Evolutionary conservation across 2,797 vertebrate species (phyloP).

Genomic region (Simalia tracyae): DNA sequence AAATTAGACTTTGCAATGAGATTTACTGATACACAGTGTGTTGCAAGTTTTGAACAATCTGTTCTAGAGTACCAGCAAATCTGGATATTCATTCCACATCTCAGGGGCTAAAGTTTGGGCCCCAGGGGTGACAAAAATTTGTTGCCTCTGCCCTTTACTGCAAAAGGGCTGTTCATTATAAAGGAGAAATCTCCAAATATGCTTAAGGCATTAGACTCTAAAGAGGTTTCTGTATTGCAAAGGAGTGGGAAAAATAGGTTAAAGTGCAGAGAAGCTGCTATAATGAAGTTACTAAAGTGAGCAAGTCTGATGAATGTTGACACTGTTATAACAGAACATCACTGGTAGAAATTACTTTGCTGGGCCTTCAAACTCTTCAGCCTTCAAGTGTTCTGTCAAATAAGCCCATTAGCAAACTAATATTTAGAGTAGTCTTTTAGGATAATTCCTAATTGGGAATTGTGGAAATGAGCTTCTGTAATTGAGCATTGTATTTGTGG

Average conservation of each 20-base stretch:
- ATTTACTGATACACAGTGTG: constrained; percentile 56
- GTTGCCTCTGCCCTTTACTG: constrained; percentile 69
- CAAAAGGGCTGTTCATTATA: neutral
- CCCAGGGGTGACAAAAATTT: constrained; percentile 56
- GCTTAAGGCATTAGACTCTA: constrained; percentile 21
- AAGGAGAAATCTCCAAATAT: constrained; percentile 22
- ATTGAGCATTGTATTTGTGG: neutral
- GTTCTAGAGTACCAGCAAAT: constrained; percentile 69
- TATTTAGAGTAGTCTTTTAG: constrained; percentile 6
- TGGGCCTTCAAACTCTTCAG: neutral
- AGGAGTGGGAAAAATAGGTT: constrained; percentile 5
- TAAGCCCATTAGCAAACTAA: constrained; percentile 15
- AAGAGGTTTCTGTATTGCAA: neutral
- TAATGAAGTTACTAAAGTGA: neutral
- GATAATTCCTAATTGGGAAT: constrained; percentile 42
- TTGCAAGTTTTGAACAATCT: constrained; percentile 62
- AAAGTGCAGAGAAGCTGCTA: neutral
- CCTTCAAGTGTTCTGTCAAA: constrained; percentile 22
- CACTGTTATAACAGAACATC: neutral
- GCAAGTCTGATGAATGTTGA: neutral
- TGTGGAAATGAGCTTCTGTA: neutral
- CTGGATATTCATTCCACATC: constrained; percentile 63
- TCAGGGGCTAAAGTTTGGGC: constrained; percentile 51
- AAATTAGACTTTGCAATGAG: constrained; percentile 71
- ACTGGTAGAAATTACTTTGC: neutral